Percentiles rank a stretch among this genome's conserved stretches.
Evolutionary conservation across 2,888 invertebrate species (phyloP).

Genomic region (Hirtodrosophila histrioides): DNA sequence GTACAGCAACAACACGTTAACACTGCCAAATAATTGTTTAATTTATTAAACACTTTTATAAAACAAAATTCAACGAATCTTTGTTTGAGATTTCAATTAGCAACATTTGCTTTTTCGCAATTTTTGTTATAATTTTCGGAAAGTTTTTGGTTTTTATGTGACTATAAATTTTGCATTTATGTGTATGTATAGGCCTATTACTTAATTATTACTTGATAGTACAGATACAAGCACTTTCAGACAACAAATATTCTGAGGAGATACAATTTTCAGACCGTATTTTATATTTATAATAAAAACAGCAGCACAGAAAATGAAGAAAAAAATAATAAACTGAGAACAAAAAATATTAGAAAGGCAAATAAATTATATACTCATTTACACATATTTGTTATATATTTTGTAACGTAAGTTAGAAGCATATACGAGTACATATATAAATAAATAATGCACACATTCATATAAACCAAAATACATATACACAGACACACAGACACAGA

Average conservation of each 20-base stretch:
- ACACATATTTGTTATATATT: conserved; percentile 76
- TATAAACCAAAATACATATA: conserved; percentile 15
- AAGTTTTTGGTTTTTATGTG: conserved; percentile 11
- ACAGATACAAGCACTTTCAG: conserved; percentile 7
- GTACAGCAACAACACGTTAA: conserved; percentile 47
- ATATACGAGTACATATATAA: conserved; percentile 48
- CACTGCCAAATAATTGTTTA: conserved; percentile 50
- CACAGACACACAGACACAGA: conserved; percentile 27
- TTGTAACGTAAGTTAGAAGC: conserved; percentile 76
- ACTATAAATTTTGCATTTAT: conserved; percentile 62
- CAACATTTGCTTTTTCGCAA: not conserved
- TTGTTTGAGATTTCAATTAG: conserved; percentile 14
- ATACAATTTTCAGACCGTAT: conserved; percentile 29
- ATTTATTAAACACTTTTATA: conserved; percentile 36
- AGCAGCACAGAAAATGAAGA: conserved; percentile 31
- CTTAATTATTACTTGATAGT: conserved; percentile 3
- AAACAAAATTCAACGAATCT: conserved; percentile 37
- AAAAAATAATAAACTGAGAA: conserved; percentile 22
- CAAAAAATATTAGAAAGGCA: conserved; percentile 36
- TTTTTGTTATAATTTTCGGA: conserved; percentile 15
- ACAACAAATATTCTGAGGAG: not conserved
- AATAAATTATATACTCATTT: conserved; percentile 71
- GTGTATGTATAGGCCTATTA: conserved; percentile 38
- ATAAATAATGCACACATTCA: conserved; percentile 37
- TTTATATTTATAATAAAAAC: conserved; percentile 32